Evolutionary conservation across 2,888 invertebrate genomes (phyloP), one percentile per base, ranked within the genome.

Genomic region (Brachycybe producta): DNA sequence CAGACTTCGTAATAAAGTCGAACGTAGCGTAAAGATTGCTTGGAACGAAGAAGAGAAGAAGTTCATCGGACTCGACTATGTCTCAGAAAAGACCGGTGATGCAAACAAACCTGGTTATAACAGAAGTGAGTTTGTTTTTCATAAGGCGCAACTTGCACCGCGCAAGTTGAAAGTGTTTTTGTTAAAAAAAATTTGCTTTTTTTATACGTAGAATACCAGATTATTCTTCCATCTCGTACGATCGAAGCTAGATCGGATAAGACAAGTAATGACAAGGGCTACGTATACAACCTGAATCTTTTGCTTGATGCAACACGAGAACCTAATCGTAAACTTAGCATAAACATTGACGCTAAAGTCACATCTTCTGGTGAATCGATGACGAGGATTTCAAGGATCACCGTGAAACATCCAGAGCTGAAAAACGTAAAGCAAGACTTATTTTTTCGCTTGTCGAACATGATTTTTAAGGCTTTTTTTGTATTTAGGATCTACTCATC

Each of bases 321-420:
- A 24, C 50, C 50, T 13, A 50, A 43, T 17, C 27, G 32, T 11
- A 39, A 35, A 15, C 36, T 50, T 26, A 8, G 27, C 17, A 23
- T 50, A 19, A 43, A 17, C 4, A 23, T 42, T 13, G 50, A 36
- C 19, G 38, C 38, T 17, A 50, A 43, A 15, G 24, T 45, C 28
- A 24, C 35, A 11, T 17, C 50, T 2, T 1, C 32, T 8, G 38
- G 38, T 11, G 30, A 23, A n/a, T 7, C 21, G 1, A 45, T 26
- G 19, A 50, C 44, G 44, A 34, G 45, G 28, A 36, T 24, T 13
- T 5, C 43, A 8, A 47, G 21, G 13, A 27, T 50, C 24, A 28
- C 50, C 23, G 32, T 50, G 19, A 50, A 50, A 28, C 50, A 50
- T 38, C 50, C 50, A 0, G 32, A 45, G 19, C 21, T 50, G 19